Conservation (phyloP, 1,140 invertebrate species). For the Sweltsa coloradensis region DNA sequence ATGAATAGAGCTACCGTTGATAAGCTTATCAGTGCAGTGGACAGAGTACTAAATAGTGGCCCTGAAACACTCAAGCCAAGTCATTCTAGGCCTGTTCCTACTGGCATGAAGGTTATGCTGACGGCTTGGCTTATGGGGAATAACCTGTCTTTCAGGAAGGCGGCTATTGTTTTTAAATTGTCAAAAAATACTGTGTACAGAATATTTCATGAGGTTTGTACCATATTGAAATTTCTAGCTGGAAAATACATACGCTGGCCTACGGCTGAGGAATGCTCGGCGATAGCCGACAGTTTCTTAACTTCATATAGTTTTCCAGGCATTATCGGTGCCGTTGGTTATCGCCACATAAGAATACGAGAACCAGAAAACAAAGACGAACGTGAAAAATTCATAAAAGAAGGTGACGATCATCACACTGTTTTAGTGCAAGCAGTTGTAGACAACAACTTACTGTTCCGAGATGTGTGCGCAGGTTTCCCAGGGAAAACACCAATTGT, state of each 20-base stretch:
- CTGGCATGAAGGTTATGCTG: neutral
- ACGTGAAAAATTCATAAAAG: slow-evolving; percentile 10
- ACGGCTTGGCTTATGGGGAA: slow-evolving; percentile 1
- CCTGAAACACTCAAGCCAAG: neutral
- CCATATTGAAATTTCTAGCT: slow-evolving; percentile 1
- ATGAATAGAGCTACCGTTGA: neutral
- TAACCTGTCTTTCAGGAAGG: neutral
- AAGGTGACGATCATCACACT: slow-evolving; percentile 11
- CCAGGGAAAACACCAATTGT: slow-evolving; percentile 15
- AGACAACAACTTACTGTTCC: slow-evolving; percentile 15
- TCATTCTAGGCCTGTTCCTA: neutral
- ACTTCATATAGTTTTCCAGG: slow-evolving; percentile 14
- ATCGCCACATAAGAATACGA: slow-evolving; percentile 11
- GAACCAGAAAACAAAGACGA: neutral
- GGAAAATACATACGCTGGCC: slow-evolving; percentile 15
- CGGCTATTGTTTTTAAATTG: neutral
- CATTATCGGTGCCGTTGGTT: slow-evolving; percentile 17
- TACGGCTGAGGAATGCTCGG: slow-evolving; percentile 2
- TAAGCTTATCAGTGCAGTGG: neutral
- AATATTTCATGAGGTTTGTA: slow-evolving; percentile 5
- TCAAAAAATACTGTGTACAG: neutral
- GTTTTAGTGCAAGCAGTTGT: slow-evolving; percentile 18
- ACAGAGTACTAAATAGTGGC: neutral
- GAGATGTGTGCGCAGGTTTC: slow-evolving; percentile 16
- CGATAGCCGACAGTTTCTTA: slow-evolving; percentile 13